Evolutionary conservation across 2,113 vertebrate genomes (phyloP).

Genomic region (Vireo altiloquus): DNA sequence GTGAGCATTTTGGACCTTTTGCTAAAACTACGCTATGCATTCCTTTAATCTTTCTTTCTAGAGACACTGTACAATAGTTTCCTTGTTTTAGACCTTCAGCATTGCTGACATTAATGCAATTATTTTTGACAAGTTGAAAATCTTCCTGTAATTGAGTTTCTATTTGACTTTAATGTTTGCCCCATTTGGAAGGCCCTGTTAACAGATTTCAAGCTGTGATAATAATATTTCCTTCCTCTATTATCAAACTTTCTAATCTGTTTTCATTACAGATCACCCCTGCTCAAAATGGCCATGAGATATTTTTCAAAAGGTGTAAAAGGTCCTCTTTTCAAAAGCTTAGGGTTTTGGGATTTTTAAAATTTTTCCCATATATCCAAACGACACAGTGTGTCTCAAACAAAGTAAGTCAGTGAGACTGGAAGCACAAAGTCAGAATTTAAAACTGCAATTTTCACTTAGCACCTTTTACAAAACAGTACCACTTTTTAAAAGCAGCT

Average conservation of each 20-base stretch:
- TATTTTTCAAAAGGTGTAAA: conserved; percentile 60
- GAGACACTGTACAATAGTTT: conserved; percentile 52
- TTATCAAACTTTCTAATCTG: conserved; percentile 71
- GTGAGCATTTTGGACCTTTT: conserved; percentile 33
- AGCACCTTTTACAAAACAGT: background rate
- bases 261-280: conserved; percentile 68
- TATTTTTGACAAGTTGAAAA: conserved; percentile 78
- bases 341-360: background rate
- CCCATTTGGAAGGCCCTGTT: conserved; percentile 65
- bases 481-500: background rate
- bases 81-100: conserved; percentile 64
- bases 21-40: background rate
- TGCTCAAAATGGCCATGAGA: conserved; percentile 28
- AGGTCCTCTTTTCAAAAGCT: conserved; percentile 16
- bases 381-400: background rate
- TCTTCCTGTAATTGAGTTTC: conserved; percentile 77
- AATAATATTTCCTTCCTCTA: conserved; percentile 75
- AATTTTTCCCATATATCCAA: background rate
- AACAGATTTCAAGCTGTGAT: conserved; percentile 75
- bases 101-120: conserved; percentile 71
- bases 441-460: background rate
- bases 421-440: background rate
- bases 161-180: conserved; percentile 71
- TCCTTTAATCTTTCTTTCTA: conserved; percentile 60
- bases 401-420: background rate